A percentile compares a stretch with the other conserved stretches of the same genome.
Conservation (phyloP, 2,888 invertebrate species). For the Volucella inflata region DNA sequence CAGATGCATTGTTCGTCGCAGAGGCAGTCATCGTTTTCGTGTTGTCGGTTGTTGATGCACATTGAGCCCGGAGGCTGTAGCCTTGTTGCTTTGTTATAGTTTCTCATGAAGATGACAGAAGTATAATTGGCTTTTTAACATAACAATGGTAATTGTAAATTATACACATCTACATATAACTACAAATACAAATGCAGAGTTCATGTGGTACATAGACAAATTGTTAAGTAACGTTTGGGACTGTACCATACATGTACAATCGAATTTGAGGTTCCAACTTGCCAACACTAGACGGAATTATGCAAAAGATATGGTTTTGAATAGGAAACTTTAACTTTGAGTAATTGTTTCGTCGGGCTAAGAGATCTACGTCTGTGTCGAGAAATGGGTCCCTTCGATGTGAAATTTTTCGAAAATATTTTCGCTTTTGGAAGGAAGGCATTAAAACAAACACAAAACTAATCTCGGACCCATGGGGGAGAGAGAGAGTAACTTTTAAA, state of each 20-base stretch:
- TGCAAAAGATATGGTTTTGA: neutral
- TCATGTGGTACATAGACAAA: conserved; percentile 24
- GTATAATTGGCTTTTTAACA: conserved; percentile 75
- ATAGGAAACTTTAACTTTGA: too few relatives aligned
- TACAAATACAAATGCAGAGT: too few relatives aligned
- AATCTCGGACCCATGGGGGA: too few relatives aligned
- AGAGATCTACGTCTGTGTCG: too few relatives aligned
- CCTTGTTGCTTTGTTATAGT: conserved; percentile 40
- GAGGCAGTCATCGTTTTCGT: conserved; percentile 43
- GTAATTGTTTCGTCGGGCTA: too few relatives aligned
- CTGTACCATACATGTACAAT: conserved; percentile 1
- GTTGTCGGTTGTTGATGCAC: conserved; percentile 6
- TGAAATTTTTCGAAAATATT: too few relatives aligned
- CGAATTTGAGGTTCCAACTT: conserved; percentile 9
- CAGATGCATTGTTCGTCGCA: conserved; percentile 65
- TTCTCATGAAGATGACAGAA: conserved; percentile 72
- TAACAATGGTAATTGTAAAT: conserved; percentile 74
- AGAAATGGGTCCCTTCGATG: too few relatives aligned
- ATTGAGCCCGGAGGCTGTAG: conserved; percentile 7
- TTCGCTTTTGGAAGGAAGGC: too few relatives aligned
- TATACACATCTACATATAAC: conserved; percentile 24
- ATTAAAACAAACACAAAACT: too few relatives aligned
- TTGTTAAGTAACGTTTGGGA: conserved; percentile 46
- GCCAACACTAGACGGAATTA: neutral
- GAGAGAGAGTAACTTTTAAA: too few relatives aligned